Percentiles rank a stretch among this genome's conserved stretches.
Evolutionary conservation across 2,797 vertebrate species (phyloP).

Genomic region (Morelia viridis): DNA sequence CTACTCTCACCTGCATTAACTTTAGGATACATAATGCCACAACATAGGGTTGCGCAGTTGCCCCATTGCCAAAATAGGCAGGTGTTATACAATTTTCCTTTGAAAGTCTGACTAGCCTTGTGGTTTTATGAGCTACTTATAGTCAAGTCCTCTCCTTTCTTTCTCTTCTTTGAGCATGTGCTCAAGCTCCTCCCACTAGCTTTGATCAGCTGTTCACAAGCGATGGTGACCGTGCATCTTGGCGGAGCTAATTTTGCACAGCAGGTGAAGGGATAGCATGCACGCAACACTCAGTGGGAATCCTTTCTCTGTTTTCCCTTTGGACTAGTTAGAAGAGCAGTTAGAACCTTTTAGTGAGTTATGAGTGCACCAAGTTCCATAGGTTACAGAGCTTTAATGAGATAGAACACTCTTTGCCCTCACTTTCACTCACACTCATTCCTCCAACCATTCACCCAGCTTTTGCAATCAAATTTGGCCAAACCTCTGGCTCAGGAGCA

Average conservation of each 20-base stretch:
- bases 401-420: not conserved
- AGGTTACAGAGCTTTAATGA: not conserved
- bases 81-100: not conserved
- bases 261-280: not conserved
- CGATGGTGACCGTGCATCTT: not conserved
- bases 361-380: not conserved
- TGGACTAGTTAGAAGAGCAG: not conserved
- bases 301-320: not conserved
- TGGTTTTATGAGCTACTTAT: not conserved
- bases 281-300: not conserved
- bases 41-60: not conserved
- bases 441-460: not conserved
- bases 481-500: not conserved
- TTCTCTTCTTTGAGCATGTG: not conserved
- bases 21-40: slow-evolving; percentile 16
- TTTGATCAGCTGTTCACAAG: not conserved
- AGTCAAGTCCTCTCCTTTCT: not conserved
- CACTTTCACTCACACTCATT: not conserved
- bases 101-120: not conserved
- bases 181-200: not conserved
- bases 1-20: slow-evolving; percentile 26
- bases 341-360: not conserved
- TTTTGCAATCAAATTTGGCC: not conserved
- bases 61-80: not conserved
- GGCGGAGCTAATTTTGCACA: not conserved